Percentiles rank a stretch among this genome's conserved stretches.
These are phyloP conservation scores for Tonatia bakeri DNA, from an alignment of 2,113 vertebrate species.

Conservation along the genomic window DNA sequence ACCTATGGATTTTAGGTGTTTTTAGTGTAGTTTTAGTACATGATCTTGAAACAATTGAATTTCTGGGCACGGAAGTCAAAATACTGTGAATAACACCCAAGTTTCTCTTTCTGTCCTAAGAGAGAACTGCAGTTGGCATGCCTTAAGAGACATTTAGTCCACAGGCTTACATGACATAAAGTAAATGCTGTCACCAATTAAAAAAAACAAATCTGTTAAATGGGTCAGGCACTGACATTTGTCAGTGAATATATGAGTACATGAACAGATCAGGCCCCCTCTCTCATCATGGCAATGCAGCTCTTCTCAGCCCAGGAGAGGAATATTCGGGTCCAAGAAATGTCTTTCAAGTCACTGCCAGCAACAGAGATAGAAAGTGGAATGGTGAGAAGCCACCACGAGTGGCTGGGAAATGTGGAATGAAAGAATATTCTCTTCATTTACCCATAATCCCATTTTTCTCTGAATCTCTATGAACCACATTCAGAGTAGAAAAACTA, in stretches of 20 bases:
- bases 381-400: neutral
- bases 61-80: slow-evolving; percentile 2
- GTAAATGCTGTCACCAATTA: slow-evolving; percentile 15
- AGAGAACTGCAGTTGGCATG: neutral
- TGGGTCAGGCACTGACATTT: neutral
- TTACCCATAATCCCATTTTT: neutral
- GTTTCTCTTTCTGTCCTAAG: neutral
- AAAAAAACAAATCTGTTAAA: slow-evolving; percentile 24
- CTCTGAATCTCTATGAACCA: neutral
- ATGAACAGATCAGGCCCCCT: neutral
- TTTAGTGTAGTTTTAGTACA: neutral
- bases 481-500: neutral
- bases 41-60: neutral
- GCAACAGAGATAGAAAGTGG: neutral
- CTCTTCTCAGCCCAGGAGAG: neutral
- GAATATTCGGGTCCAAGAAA: neutral
- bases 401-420: neutral
- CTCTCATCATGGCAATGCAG: neutral
- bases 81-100: neutral
- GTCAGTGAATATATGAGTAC: neutral
- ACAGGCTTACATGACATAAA: neutral
- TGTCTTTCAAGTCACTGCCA: neutral
- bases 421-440: neutral
- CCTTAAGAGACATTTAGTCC: neutral
- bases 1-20: neutral